These are phyloP conservation scores for Cheilosia pagana DNA, from an alignment of 2,888 invertebrate species.

Conservation along the genomic window DNA sequence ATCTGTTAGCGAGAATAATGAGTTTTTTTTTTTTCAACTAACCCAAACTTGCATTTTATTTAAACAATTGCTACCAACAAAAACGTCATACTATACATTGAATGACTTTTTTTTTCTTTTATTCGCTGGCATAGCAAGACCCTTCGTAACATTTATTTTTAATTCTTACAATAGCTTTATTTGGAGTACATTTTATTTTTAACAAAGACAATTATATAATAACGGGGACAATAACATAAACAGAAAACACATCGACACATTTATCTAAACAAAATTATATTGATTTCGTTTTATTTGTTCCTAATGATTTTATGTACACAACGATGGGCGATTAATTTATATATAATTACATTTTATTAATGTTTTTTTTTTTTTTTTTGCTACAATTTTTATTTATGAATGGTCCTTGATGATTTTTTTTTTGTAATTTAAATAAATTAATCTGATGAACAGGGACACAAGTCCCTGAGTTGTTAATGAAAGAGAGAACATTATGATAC, in stretches of 20 bases:
- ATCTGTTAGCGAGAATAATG: too few species aligned
- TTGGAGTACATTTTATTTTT: conserved; percentile 18
- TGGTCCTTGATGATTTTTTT: conserved; percentile 44
- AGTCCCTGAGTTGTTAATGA: conserved; percentile 54
- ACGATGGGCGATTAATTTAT: conserved; percentile 73
- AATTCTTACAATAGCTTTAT: conserved; percentile 39
- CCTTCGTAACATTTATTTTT: conserved; percentile 2
- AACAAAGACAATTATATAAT: conserved; percentile 48
- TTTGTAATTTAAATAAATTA: conserved; percentile 73
- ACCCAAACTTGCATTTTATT: too few species aligned
- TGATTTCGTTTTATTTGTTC: conserved; percentile 30
- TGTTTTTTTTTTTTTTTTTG: conserved; percentile 1
- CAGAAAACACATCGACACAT: conserved; percentile 66
- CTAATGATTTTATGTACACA: conserved; percentile 67
- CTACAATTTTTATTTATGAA: conserved; percentile 34
- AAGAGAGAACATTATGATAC: conserved; percentile 23
- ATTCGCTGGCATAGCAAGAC: conserved; percentile 38
- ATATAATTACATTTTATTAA: conserved; percentile 64
- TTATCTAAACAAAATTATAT: conserved; percentile 32
- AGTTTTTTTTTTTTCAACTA: too few species aligned
- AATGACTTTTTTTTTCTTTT: not conserved
- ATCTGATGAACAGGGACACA: conserved; percentile 61
- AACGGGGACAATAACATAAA: conserved; percentile 66
- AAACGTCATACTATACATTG: too few species aligned
- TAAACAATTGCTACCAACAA: too few species aligned